Conservation (phyloP, 1,140 invertebrate species). For the Drosophila auraria region DNA sequence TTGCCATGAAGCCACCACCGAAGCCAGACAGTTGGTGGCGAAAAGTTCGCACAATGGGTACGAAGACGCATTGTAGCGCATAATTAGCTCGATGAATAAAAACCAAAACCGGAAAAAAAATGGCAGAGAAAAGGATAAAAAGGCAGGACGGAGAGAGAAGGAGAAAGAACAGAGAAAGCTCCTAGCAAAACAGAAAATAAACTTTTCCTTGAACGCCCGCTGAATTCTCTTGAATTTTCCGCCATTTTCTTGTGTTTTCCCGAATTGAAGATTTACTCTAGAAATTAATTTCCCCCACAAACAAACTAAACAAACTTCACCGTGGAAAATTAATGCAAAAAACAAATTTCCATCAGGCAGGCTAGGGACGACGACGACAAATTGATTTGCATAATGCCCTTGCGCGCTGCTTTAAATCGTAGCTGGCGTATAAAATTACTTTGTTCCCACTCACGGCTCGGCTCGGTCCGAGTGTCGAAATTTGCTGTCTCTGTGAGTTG, state of each 20-base stretch:
- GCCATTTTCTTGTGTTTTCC: constrained; percentile 25
- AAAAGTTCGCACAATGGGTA: constrained; percentile 63
- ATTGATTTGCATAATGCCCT: constrained; percentile 78
- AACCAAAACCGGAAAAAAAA: constrained; percentile 33
- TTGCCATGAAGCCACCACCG: constrained; percentile 12
- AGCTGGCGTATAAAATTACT: constrained; percentile 57
- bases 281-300: constrained; percentile 68
- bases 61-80: constrained; percentile 74
- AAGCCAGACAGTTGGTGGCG: constrained; percentile 33
- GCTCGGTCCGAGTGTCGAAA: constrained; percentile 7
- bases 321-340: constrained; percentile 63
- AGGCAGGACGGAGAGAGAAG: not conserved
- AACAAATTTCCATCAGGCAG: constrained; percentile 33
- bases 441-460: constrained; percentile 26
- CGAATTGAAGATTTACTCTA: constrained; percentile 71
- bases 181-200: constrained; percentile 24
- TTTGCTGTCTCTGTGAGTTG: constrained; percentile 17
- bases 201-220: constrained; percentile 26
- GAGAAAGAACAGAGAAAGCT: constrained; percentile 1
- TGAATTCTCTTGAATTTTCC: constrained; percentile 36
- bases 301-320: constrained; percentile 65
- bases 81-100: constrained; percentile 78
- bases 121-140: constrained; percentile 7
- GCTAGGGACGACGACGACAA: constrained; percentile 28
- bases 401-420: constrained; percentile 57